Evolutionary conservation across 2,888 invertebrate species (phyloP).

Genomic region (Nasonia oneida): DNA sequence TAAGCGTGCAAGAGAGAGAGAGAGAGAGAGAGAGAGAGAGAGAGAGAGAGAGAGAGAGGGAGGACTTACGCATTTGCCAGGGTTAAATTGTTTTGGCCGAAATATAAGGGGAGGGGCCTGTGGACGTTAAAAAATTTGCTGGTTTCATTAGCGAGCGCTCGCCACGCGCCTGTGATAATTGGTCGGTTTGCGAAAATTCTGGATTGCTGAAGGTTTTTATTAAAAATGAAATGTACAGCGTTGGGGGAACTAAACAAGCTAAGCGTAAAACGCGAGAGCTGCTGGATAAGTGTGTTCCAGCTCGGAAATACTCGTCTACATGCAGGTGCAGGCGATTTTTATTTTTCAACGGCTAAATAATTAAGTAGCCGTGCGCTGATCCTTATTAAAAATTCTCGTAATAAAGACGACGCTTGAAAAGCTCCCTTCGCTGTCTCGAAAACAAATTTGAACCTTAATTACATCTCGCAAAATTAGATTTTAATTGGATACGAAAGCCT

Average conservation of each 20-base stretch:
- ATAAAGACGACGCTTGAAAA: neutral
- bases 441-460: neutral
- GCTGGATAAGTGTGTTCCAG: neutral
- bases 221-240: neutral
- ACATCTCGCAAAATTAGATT: neutral
- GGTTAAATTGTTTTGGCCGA: slow-evolving; percentile 14
- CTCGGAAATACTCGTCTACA: neutral
- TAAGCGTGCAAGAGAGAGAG: neutral
- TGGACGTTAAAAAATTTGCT: slow-evolving; percentile 1
- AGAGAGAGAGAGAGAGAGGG: neutral
- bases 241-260: neutral
- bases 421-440: neutral
- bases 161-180: neutral
- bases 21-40: neutral
- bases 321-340: neutral
- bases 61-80: neutral
- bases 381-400: neutral
- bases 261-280: neutral
- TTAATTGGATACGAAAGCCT: neutral
- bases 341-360: neutral
- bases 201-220: neutral
- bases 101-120: neutral
- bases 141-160: neutral
- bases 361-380: neutral
- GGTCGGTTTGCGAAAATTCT: slow-evolving; percentile 3